Base-by-base conservation (phyloP, 2,797 vertebrate genomes). In the Taenioides sp. region DNA sequence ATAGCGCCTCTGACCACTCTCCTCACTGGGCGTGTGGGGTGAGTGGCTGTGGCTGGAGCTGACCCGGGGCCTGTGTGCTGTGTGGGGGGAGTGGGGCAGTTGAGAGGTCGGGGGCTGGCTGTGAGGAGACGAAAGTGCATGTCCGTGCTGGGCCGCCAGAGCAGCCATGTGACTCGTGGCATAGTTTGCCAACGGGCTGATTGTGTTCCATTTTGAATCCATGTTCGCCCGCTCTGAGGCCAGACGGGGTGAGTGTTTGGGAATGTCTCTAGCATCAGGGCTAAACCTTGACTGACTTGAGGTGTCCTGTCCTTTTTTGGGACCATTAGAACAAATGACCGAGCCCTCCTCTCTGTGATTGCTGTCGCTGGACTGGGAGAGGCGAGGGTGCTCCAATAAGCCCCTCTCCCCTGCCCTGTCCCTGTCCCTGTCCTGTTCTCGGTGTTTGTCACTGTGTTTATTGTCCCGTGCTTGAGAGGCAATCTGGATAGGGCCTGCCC, bases 81-180 rank as follows among this genome's bases (percentile, higher is more conserved):
- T 63, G 67, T 89, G 90, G 2, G 90, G 90, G 40, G 88, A 88
- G 34, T 80, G 83, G 57, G 89, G 73, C 59, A 85, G 68, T 2
- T 84, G 88, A 14, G 85, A 70, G 75, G 85, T 86, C 4, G 86
- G 31, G 0, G 80, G 65, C 67, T 90, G 91, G 73, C 67, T 80
- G 75, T 89, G 89, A 22, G 89, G 76, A 0, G 90, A 81, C 34
- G 88, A 71, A 7, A 84, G 83, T 0, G 88, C 66, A 0, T 96
- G 96, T 90, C 95, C 94, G 75, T 97, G 97, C 83, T 98, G 97
- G 0, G 97, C 96, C 0, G 96, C 96, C 80, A 98, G 87, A 16
- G 96, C 96, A 0, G 96, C 95, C 93, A 98, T 98, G 92, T 99
- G 98, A 65, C 91, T 96, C 4, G 97, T 95, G 80, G 96, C 96